Conservation (phyloP, 2,797 vertebrate genomes). For the Pseudochromis fuscus region DNA sequence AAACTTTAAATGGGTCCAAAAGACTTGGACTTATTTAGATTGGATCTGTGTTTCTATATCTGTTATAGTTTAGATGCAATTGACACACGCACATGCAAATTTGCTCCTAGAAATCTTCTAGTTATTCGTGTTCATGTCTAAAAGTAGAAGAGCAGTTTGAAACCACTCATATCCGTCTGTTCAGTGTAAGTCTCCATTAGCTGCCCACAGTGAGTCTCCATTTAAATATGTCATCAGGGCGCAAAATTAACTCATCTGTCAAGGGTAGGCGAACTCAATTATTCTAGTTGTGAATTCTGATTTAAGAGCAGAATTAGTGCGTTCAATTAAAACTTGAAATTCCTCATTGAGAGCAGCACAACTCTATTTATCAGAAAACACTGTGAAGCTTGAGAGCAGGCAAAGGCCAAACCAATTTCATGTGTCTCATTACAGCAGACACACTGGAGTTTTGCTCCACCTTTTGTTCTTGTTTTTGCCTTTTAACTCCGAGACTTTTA, state of each 20-base stretch:
- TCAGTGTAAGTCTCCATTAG: not conserved
- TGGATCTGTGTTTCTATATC: too few relatives aligned
- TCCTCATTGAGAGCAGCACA: not conserved
- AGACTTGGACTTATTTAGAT: too few relatives aligned
- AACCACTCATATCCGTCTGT: not conserved
- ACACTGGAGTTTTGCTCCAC: constrained; percentile 9
- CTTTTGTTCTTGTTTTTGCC: not conserved
- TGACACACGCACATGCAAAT: too few relatives aligned
- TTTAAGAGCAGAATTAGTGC: constrained; percentile 3
- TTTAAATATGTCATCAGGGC: constrained; percentile 7
- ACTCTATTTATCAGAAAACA: constrained; percentile 1
- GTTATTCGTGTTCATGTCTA: not conserved
- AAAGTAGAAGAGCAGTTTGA: constrained; percentile 6
- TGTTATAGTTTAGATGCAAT: too few relatives aligned
- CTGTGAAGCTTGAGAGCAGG: constrained; percentile 12
- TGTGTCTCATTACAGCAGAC: not conserved
- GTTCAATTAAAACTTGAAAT: constrained; percentile 31
- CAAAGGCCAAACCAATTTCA: constrained; percentile 15
- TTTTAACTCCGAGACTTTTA: constrained; percentile 9
- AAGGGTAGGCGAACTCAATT: constrained; percentile 24
- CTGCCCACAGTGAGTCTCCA: not conserved
- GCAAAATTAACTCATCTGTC: constrained; percentile 22
- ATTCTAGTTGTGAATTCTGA: constrained; percentile 14
- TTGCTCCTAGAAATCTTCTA: too few relatives aligned
- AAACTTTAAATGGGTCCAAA: too few relatives aligned